Evolutionary conservation across 2,113 vertebrate genomes (phyloP).

Genomic region (Corythornis madagascariensis): DNA sequence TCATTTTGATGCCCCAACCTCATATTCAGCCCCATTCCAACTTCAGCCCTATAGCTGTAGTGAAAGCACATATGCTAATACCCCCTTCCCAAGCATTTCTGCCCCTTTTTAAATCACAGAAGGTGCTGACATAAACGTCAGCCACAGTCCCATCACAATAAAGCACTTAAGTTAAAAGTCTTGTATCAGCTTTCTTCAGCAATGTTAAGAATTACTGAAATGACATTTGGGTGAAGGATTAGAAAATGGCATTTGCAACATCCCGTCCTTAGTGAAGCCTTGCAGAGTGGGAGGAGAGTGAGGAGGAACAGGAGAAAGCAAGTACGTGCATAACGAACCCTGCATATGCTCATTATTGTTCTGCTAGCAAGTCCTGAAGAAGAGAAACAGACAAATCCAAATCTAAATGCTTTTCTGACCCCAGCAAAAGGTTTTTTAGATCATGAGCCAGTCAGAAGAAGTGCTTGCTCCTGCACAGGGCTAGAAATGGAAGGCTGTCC

Average conservation of each 20-base stretch:
- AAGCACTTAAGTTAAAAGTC: conserved; percentile 1
- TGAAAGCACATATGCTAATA: neutral
- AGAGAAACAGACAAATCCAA: neutral
- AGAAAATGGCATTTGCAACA: neutral
- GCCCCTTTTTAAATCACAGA: neutral
- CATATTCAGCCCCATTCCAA: neutral
- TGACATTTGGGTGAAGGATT: conserved; percentile 17
- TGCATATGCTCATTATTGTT: neutral
- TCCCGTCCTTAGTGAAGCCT: neutral
- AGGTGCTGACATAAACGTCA: neutral
- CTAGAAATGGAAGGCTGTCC: neutral
- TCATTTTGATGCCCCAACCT: neutral
- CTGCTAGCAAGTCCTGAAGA: neutral
- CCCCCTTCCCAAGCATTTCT: neutral
- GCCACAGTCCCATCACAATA: neutral
- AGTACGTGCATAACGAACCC: neutral
- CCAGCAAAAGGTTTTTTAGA: neutral
- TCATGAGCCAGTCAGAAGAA: neutral
- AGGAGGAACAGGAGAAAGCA: neutral
- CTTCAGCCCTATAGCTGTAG: neutral
- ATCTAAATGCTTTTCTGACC: neutral
- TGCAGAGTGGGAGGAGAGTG: neutral
- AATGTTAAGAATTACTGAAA: neutral
- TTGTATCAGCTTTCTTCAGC: neutral
- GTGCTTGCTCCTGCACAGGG: neutral